These are phyloP conservation scores for Bujurquina vittata DNA, from an alignment of 2,113 vertebrate species.

Conservation along the genomic window DNA sequence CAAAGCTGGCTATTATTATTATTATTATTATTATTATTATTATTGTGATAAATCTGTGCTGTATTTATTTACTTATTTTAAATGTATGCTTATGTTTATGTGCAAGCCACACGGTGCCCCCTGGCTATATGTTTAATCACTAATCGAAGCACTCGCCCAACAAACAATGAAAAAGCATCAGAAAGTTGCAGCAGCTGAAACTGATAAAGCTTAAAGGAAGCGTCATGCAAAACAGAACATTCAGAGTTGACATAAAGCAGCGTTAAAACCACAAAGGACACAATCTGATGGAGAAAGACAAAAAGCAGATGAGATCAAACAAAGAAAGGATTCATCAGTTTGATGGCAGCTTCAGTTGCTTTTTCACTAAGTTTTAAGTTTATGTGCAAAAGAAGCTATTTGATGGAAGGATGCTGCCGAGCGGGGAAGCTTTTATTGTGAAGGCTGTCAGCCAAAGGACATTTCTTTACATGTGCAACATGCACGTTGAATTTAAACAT, in stretches of 20 bases:
- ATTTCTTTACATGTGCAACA: background rate
- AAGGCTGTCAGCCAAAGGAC: background rate
- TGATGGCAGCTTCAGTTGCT: background rate
- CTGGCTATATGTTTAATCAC: background rate
- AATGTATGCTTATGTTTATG: background rate
- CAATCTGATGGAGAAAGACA: background rate
- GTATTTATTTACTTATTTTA: background rate
- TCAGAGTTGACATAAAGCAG: background rate
- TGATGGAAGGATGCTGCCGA: background rate
- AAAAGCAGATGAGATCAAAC: background rate
- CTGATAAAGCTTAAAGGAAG: background rate
- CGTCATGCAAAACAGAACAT: background rate
- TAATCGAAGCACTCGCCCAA: background rate
- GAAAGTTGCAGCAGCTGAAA: background rate
- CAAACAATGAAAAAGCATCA: background rate
- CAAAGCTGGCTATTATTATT: background rate
- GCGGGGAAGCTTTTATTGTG: background rate
- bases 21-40: too few relatives aligned
- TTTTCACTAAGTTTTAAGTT: background rate
- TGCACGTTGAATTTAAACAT: background rate
- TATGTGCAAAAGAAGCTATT: background rate
- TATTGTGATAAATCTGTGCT: background rate
- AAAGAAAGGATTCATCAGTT: background rate
- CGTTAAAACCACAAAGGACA: background rate
- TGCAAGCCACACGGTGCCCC: background rate